Percentiles rank a stretch among this genome's conserved stretches.
Evolutionary conservation across 1,140 invertebrate genomes (phyloP).

Genomic region (Euura saliciscinereae): DNA sequence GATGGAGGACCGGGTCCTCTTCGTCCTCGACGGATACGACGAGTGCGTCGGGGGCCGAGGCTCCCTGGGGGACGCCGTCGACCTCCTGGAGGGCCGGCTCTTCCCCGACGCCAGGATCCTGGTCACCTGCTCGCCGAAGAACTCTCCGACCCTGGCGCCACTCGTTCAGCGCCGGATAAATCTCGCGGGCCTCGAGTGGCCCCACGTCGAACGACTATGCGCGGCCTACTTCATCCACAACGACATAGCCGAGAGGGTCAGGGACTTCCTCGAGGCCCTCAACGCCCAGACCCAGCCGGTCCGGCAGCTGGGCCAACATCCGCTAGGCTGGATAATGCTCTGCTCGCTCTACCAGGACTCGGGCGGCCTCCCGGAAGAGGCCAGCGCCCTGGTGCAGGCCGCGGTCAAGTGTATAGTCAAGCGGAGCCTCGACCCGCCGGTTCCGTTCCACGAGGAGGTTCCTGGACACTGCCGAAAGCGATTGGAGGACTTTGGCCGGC

Average conservation of each 20-base stretch:
- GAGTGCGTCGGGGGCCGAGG: constrained; percentile 53
- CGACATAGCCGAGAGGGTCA: constrained; percentile 48
- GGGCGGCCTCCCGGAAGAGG: constrained; percentile 42
- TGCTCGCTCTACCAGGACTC: constrained; percentile 58
- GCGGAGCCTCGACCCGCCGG: constrained; percentile 46
- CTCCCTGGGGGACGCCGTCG: constrained; percentile 56
- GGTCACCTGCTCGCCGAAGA: constrained; percentile 57
- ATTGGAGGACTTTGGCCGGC: constrained; percentile 60
- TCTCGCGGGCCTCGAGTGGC: constrained; percentile 61
- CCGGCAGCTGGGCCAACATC: constrained; percentile 58
- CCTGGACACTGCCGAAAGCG: constrained; percentile 58
- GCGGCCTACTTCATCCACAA: constrained; percentile 59
- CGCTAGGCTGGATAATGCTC: constrained; percentile 62
- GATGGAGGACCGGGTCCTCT: constrained; percentile 60
- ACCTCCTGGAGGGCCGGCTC: constrained; percentile 61
- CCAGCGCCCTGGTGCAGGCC: constrained; percentile 53
- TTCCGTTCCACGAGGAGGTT: constrained; percentile 48
- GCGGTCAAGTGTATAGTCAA: constrained; percentile 56
- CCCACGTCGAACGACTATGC: constrained; percentile 59
- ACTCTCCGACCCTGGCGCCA: constrained; percentile 44
- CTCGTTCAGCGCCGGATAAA: constrained; percentile 57
- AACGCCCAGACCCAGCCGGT: constrained; percentile 45
- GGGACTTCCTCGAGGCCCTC: constrained; percentile 45
- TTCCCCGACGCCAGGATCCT: constrained; percentile 63
- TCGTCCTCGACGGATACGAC: constrained; percentile 65